A percentile compares a stretch with the other conserved stretches of the same genome.
phyloP scores from a whole-genome alignment of 2,797 vertebrate species.

The Labroides dimidiatus region DNA sequence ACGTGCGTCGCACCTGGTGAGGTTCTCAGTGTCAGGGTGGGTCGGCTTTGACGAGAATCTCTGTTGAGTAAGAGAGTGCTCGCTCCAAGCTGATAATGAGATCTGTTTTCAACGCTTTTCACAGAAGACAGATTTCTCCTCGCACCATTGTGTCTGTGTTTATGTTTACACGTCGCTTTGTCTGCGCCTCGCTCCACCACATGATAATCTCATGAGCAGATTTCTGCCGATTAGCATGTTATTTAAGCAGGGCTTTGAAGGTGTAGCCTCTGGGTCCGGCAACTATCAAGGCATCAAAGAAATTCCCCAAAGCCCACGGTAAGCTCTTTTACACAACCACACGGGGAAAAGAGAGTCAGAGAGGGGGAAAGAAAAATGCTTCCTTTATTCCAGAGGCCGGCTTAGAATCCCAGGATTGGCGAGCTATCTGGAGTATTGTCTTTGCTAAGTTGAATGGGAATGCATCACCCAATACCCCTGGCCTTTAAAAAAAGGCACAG shows the following conservation, averaged over 20 bases:
- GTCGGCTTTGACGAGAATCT: slow-evolving; percentile 16
- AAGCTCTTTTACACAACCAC: slow-evolving; percentile 78
- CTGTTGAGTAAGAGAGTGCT: neutral
- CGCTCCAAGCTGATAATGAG: slow-evolving; percentile 58
- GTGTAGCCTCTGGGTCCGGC: slow-evolving; percentile 73
- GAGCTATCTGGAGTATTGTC: slow-evolving; percentile 76
- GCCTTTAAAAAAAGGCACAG: slow-evolving; percentile 57
- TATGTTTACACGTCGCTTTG: slow-evolving; percentile 72
- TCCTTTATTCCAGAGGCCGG: slow-evolving; percentile 69
- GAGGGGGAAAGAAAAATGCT: slow-evolving; percentile 61
- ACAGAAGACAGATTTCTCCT: slow-evolving; percentile 51
- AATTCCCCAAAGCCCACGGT: slow-evolving; percentile 73
- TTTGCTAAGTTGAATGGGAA: slow-evolving; percentile 74
- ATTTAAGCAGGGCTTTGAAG: slow-evolving; percentile 82
- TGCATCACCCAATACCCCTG: slow-evolving; percentile 61
- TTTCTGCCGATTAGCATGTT: slow-evolving; percentile 81
- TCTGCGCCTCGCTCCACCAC: slow-evolving; percentile 52
- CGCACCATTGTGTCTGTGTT: slow-evolving; percentile 60
- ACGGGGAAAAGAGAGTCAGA: slow-evolving; percentile 38
- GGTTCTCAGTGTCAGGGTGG: neutral
- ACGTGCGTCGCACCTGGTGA: neutral
- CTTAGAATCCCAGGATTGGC: slow-evolving; percentile 68
- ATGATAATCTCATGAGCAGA: slow-evolving; percentile 80
- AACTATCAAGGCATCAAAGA: slow-evolving; percentile 70
- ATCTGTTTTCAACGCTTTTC: slow-evolving; percentile 53